phyloP scores from a whole-genome alignment of 2,888 invertebrate genomes.

The Habroteleia sp. region DNA sequence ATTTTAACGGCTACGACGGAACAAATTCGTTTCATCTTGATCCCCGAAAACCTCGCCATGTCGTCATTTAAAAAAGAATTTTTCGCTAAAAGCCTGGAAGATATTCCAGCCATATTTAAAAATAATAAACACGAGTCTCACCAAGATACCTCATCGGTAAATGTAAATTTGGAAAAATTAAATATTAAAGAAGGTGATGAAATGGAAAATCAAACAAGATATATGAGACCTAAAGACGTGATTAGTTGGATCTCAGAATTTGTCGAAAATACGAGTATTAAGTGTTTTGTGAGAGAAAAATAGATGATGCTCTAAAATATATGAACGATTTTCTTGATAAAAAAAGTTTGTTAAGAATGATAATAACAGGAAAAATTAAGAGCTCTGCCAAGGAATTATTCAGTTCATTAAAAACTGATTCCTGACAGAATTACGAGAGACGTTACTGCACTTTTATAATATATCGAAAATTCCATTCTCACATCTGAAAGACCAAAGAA shows the following conservation, averaged over 20 bases:
- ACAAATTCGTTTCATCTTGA: no score
- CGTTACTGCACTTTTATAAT: not conserved
- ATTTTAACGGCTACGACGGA: no score
- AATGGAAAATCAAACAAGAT: no score
- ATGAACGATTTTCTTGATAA: not conserved
- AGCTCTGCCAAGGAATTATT: not conserved
- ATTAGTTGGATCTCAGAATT: not conserved
- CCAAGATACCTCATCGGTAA: not conserved
- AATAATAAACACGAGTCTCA: no score
- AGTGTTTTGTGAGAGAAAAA: not conserved
- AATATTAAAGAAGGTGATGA: no score
- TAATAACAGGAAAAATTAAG: not conserved
- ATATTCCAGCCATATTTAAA: no score
- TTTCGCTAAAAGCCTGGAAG: no score
- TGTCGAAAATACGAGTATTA: not conserved
- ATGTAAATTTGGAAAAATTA: not conserved
- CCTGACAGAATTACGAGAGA: not conserved
- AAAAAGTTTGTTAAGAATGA: conserved; percentile 1
- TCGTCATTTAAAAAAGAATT: no score
- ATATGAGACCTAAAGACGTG: no score
- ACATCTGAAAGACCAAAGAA: not conserved
- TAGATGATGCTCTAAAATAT: not conserved
- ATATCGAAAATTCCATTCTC: not conserved
- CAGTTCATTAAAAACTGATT: not conserved
- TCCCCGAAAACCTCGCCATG: no score